Conservation (phyloP, 2,797 vertebrate species). For the Danio choprae region DNA sequence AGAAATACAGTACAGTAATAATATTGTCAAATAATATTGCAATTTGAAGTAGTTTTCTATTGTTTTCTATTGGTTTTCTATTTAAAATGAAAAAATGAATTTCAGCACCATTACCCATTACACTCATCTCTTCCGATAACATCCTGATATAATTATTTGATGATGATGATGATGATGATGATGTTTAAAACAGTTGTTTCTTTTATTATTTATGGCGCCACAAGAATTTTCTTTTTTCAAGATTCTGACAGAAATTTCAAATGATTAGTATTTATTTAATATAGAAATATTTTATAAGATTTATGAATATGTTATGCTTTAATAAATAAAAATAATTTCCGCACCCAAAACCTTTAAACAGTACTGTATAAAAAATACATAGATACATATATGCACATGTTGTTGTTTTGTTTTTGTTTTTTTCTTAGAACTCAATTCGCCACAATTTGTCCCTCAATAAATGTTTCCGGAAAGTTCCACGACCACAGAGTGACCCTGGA, state of each 20-base stretch:
- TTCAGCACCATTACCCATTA: background rate
- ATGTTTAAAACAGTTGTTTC: background rate
- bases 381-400: background rate
- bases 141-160: background rate
- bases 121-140: background rate
- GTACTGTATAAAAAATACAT: background rate
- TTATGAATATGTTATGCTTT: background rate
- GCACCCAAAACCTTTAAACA: background rate
- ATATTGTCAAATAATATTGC: no score
- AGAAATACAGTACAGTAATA: no score
- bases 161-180: background rate
- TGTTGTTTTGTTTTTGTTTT: no score
- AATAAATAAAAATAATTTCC: background rate
- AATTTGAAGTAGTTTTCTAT: no score
- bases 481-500: constrained; percentile 93
- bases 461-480: constrained; percentile 97
- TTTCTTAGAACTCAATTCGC: constrained; percentile 94
- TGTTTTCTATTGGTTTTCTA: no score
- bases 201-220: background rate
- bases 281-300: background rate
- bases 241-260: background rate
- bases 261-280: background rate
- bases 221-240: background rate
- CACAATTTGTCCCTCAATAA: constrained; percentile 98
- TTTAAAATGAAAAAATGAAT: no score